Evolutionary conservation across 2,888 invertebrate species (phyloP).

Genomic region (Agrypnus murinus): DNA sequence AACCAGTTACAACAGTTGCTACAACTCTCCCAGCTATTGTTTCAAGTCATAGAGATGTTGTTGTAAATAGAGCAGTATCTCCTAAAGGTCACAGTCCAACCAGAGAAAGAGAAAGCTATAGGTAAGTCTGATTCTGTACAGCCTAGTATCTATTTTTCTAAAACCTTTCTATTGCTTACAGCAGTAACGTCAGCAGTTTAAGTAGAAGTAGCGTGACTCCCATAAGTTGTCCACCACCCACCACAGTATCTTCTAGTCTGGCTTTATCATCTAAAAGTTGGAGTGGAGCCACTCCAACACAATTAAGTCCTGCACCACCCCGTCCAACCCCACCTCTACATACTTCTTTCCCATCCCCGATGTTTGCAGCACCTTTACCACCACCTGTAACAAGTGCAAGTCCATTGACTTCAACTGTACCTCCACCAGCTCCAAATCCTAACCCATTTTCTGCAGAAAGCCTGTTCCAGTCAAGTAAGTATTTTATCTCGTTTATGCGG

Average conservation of each 20-base stretch:
- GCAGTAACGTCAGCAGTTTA: constrained; percentile 89
- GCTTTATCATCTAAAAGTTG: constrained; percentile 71
- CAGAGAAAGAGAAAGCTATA: constrained; percentile 89
- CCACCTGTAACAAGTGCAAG: constrained; percentile 76
- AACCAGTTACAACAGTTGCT: constrained; percentile 71
- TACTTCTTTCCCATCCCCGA: constrained; percentile 70
- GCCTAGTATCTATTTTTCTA: constrained; percentile 19
- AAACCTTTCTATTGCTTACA: constrained; percentile 67
- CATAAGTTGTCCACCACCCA: constrained; percentile 68
- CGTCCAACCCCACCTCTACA: constrained; percentile 67
- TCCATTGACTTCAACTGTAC: constrained; percentile 80
- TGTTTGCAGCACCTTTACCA: constrained; percentile 74
- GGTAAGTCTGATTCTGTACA: constrained; percentile 74
- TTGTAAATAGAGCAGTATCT: constrained; percentile 77
- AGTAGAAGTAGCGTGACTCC: constrained; percentile 79
- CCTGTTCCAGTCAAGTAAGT: constrained; percentile 89
- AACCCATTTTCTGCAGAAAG: constrained; percentile 93
- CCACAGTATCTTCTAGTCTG: constrained; percentile 76
- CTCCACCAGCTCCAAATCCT: constrained; percentile 76
- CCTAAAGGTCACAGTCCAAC: constrained; percentile 86
- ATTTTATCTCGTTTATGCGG: neutral
- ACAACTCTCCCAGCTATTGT: constrained; percentile 66
- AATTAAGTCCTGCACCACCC: constrained; percentile 73
- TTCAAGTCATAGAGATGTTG: constrained; percentile 70
- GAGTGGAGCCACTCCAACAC: constrained; percentile 68